Conservation (phyloP, 1,140 invertebrate genomes). For the Cydia pomonella region DNA sequence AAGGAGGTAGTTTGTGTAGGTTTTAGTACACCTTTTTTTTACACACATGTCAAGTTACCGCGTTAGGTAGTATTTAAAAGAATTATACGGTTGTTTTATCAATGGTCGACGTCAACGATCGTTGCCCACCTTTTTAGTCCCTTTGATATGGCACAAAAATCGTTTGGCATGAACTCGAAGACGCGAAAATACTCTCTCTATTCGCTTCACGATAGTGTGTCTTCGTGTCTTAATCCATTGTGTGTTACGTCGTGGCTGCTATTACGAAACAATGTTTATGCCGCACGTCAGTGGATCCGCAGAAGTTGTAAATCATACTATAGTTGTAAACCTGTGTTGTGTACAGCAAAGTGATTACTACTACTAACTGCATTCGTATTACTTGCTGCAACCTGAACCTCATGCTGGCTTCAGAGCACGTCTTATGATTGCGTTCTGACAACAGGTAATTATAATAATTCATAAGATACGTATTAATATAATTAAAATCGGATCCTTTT, state of each 20-base stretch:
- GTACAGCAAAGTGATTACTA: too few species aligned
- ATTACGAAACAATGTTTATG: neutral
- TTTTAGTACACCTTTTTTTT: neutral
- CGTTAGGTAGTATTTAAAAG: neutral
- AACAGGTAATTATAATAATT: too few species aligned
- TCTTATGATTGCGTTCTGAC: too few species aligned
- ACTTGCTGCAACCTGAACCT: neutral
- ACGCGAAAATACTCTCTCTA: too few species aligned
- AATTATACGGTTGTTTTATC: neutral
- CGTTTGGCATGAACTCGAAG: too few species aligned
- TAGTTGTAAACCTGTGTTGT: too few species aligned
- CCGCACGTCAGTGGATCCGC: neutral
- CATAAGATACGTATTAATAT: too few species aligned
- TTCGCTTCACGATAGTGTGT: too few species aligned
- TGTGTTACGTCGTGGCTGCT: neutral
- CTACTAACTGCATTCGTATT: constrained; percentile 6
- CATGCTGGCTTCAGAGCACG: neutral
- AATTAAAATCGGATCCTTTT: too few species aligned
- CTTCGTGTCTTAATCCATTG: neutral
- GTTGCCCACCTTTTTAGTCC: too few species aligned
- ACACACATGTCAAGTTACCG: neutral
- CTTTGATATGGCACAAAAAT: too few species aligned
- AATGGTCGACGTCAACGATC: too few species aligned
- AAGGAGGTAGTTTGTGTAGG: neutral
- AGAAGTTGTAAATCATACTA: neutral